Base-by-base conservation (phyloP, 2,797 vertebrate species). In the Cirrhinus molitorella region DNA sequence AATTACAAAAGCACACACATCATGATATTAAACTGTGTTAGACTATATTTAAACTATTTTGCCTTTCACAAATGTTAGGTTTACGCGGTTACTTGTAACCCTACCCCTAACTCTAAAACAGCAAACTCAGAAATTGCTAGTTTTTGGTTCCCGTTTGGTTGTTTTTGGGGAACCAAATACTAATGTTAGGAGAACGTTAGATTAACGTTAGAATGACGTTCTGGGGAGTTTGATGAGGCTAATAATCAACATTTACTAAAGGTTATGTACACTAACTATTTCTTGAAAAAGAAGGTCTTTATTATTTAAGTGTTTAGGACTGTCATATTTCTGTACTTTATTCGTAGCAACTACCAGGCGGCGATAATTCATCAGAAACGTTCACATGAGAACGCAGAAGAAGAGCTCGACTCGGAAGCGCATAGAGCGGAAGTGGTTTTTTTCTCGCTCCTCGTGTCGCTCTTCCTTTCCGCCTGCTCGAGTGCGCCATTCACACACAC, bases 401-500 rank as follows among this genome's bases (percentile, higher is more conserved):
- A 68, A 71, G 28, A 70, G 37, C 16, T 0, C 21, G 53, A 78
- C 66, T 5, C 47, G 74, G 74, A 83, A 78, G 66, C 23, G 40
- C 19, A 59, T 61, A 51, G 21, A 49, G 65, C 82, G 82, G 82
- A 83, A 78, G 65, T 77, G 4, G 6, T 40, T 71, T 83, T 77
- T 78, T 78, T 37, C 73, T 71, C 74, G 10, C 43, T 34, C 83
- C 71, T 75, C 80, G 70, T 83, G 80, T 67, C 70, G 45, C 21
- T 73, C 70, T 40, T 51, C 70, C 80, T 73, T 73, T 83, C 57
- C 80, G 61, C 57, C 57, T 83, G 72, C 59, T 75, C 72, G 80
- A 75, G 80, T 73, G 80, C 72, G 80, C 72, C 80, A 53, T 73
- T 49, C 43, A 73, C 70, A 73, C 51, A 80, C 79, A 80, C 79